A percentile compares a stretch with the other conserved stretches of the same genome.
Conservation (phyloP, 2,113 vertebrate genomes). For the Alosa alosa region DNA sequence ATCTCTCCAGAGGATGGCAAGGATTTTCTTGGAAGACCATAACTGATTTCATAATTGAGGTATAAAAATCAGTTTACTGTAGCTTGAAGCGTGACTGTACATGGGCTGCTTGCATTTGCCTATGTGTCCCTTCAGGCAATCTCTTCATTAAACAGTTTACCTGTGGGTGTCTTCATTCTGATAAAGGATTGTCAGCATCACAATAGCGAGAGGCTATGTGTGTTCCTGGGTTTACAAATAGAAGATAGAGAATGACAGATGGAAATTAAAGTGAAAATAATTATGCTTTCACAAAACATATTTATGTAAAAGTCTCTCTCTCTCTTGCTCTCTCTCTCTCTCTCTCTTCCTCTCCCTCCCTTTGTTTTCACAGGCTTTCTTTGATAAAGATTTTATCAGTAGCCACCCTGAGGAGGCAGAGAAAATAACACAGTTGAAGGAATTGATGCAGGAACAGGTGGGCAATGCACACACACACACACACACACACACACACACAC, state of each 20-base stretch:
- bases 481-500: constrained; percentile 6
- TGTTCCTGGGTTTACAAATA: background rate
- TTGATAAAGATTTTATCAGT: constrained; percentile 94
- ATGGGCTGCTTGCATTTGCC: background rate
- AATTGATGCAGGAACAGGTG: constrained; percentile 99
- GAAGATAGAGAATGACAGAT: background rate
- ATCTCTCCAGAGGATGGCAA: background rate
- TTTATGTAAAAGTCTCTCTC: background rate
- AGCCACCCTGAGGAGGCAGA: constrained; percentile 92
- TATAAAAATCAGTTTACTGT: background rate
- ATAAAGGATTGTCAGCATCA: background rate
- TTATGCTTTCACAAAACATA: background rate
- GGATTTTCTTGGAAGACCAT: background rate
- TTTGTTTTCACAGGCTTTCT: constrained; percentile 82
- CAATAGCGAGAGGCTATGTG: background rate
- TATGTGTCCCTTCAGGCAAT: background rate
- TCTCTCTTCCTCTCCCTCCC: background rate
- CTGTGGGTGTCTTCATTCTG: background rate
- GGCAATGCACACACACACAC: background rate
- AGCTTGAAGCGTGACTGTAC: constrained; percentile 10
- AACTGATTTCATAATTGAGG: background rate
- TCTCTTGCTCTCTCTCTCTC: background rate
- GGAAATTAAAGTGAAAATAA: background rate
- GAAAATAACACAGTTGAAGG: constrained; percentile 95
- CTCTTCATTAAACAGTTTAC: background rate